phyloP scores from a whole-genome alignment of 64 coral and sea anemone species.

The Stichodactyla helianthus region DNA sequence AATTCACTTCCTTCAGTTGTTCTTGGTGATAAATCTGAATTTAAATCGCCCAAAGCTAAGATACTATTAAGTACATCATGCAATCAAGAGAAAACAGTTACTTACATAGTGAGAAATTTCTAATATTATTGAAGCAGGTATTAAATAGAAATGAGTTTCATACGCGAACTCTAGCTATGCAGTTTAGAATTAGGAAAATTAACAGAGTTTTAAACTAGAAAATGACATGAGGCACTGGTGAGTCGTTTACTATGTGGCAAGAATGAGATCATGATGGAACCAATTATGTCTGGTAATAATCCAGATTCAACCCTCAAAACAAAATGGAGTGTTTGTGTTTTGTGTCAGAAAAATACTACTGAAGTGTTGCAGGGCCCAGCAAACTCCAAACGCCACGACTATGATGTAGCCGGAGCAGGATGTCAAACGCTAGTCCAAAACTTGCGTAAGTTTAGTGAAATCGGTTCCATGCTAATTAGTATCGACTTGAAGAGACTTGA shows the following conservation, averaged over 20 bases:
- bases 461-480: neutral
- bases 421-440: conserved; percentile 41
- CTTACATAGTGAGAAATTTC: too few species aligned
- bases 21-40: conserved; percentile 2
- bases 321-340: conserved; percentile 29
- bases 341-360: conserved; percentile 25
- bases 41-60: conserved; percentile 14
- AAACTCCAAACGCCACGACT: conserved; percentile 18
- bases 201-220: too few species aligned
- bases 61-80: too few species aligned
- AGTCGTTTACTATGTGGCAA: too few species aligned
- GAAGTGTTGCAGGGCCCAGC: conserved; percentile 25
- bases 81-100: too few species aligned
- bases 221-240: too few species aligned
- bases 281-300: too few species aligned
- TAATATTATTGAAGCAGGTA: too few species aligned
- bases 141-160: too few species aligned
- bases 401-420: conserved; percentile 32
- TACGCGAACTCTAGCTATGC: too few species aligned
- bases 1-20: neutral
- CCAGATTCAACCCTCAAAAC: neutral
- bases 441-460: neutral
- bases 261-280: too few species aligned
- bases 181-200: too few species aligned
- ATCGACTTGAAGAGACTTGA: conserved; percentile 15